Percentiles rank a stretch among this genome's conserved stretches.
Evolutionary conservation across 2,888 invertebrate species (phyloP).

Genomic region (Timandra comae): DNA sequence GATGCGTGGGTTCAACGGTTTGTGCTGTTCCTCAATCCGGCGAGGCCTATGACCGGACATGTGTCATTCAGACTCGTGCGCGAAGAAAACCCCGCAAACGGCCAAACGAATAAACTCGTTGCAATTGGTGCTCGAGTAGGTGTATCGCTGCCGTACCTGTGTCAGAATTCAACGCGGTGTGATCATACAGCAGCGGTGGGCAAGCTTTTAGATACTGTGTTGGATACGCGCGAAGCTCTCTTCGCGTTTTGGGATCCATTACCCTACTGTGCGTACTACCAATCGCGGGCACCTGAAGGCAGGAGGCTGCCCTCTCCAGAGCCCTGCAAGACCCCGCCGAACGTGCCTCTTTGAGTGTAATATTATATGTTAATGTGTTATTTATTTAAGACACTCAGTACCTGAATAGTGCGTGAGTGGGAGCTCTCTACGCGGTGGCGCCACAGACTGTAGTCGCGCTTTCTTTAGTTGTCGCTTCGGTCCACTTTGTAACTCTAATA

Average conservation of each 20-base stretch:
- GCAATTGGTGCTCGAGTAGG: conserved; percentile 84
- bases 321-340: conserved; percentile 75
- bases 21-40: conserved; percentile 79
- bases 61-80: conserved; percentile 86
- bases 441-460: conserved; percentile 29
- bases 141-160: conserved; percentile 87
- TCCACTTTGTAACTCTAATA: conserved; percentile 26
- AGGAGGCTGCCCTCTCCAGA: conserved; percentile 66
- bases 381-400: conserved; percentile 68
- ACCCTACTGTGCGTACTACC: conserved; percentile 91
- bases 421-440: conserved; percentile 38
- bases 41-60: conserved; percentile 84
- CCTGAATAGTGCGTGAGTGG: conserved; percentile 70
- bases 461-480: conserved; percentile 37
- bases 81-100: conserved; percentile 72
- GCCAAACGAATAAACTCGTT: conserved; percentile 48
- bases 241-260: conserved; percentile 91
- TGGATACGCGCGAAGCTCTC: conserved; percentile 87
- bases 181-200: conserved; percentile 79
- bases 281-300: conserved; percentile 82
- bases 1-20: conserved; percentile 84
- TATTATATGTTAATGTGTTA: conserved; percentile 37
- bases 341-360: conserved; percentile 59
- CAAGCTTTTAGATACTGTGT: conserved; percentile 79
- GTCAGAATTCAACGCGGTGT: conserved; percentile 77